Conservation (phyloP, 1,140 invertebrate species). For the Rhagoletis pomonella region DNA sequence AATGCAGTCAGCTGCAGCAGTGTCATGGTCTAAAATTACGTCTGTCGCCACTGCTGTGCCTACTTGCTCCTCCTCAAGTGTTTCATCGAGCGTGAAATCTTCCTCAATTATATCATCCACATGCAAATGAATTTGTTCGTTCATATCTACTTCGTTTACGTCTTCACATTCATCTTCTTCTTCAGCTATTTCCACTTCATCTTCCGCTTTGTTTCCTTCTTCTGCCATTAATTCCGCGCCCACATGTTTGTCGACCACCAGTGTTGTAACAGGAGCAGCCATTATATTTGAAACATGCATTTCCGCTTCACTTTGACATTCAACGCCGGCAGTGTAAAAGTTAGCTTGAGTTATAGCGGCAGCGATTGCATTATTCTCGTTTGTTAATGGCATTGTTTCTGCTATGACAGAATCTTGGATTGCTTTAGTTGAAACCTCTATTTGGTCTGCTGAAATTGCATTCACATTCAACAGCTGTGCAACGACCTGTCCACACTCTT, state of each 20-base stretch:
- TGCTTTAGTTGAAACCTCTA: slow-evolving; percentile 55
- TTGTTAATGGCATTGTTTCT: slow-evolving; percentile 39
- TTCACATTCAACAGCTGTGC: not conserved
- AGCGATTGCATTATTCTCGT: slow-evolving; percentile 37
- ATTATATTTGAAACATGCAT: not conserved
- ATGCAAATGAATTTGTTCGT: slow-evolving; percentile 44
- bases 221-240: not conserved
- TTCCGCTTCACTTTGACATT: slow-evolving; percentile 44
- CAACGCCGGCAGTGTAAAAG: slow-evolving; percentile 38
- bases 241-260: not conserved
- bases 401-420: not conserved
- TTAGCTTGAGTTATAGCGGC: slow-evolving; percentile 51
- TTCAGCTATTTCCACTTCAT: not conserved
- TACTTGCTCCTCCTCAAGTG: slow-evolving; percentile 1
- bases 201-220: slow-evolving; percentile 3
- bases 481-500: slow-evolving; percentile 17
- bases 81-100: slow-evolving; percentile 2
- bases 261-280: not conserved
- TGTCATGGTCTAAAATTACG: not conserved
- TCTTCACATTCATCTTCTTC: slow-evolving; percentile 35
- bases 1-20: not conserved
- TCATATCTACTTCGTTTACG: slow-evolving; percentile 41
- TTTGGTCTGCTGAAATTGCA: not conserved
- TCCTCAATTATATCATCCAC: slow-evolving; percentile 43
- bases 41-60: not conserved